These are phyloP conservation scores for Xyrauchen texanus DNA, from an alignment of 2,113 vertebrate genomes.

Conservation along the genomic window DNA sequence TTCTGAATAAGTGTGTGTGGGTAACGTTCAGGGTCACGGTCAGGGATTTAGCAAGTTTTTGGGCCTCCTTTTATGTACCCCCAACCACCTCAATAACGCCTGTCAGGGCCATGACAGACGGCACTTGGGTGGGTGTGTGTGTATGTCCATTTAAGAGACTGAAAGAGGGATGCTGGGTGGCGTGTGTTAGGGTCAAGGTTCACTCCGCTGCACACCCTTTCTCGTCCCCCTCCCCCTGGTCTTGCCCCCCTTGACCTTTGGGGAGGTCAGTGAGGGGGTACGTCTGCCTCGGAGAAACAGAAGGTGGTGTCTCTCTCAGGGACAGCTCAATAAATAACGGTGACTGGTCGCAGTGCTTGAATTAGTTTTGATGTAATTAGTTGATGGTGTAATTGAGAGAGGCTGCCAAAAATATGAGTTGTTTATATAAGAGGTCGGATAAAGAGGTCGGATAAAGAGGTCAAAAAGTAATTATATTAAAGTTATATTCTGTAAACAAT, in stretches of 20 bases:
- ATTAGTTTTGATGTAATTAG: conserved; percentile 25
- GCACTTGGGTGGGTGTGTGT: conserved; percentile 44
- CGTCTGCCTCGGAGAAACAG: conserved; percentile 16
- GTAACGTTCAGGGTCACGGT: conserved; percentile 41
- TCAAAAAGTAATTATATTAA: not conserved
- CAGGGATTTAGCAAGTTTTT: conserved; percentile 44
- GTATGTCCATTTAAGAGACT: conserved; percentile 31
- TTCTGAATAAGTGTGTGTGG: conserved; percentile 38
- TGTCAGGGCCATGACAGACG: conserved; percentile 51
- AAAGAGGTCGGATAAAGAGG: not conserved
- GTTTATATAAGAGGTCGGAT: not conserved
- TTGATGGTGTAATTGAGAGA: conserved; percentile 3
- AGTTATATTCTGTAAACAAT: not conserved
- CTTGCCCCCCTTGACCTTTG: conserved; percentile 30
- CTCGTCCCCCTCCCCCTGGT: not conserved
- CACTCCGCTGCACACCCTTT: conserved; percentile 26
- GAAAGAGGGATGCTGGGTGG: conserved; percentile 50
- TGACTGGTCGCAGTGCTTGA: conserved; percentile 1
- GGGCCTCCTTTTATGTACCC: conserved; percentile 38
- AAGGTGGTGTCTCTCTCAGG: not conserved
- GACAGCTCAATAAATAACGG: conserved; percentile 30
- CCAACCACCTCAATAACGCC: conserved; percentile 46
- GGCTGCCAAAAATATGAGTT: not conserved
- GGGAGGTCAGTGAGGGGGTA: conserved; percentile 28
- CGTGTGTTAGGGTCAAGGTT: conserved; percentile 56